A percentile compares a stretch with the other conserved stretches of the same genome.
These are phyloP conservation scores for Amiota communis DNA, from an alignment of 2,888 invertebrate genomes.

Conservation along the genomic window DNA sequence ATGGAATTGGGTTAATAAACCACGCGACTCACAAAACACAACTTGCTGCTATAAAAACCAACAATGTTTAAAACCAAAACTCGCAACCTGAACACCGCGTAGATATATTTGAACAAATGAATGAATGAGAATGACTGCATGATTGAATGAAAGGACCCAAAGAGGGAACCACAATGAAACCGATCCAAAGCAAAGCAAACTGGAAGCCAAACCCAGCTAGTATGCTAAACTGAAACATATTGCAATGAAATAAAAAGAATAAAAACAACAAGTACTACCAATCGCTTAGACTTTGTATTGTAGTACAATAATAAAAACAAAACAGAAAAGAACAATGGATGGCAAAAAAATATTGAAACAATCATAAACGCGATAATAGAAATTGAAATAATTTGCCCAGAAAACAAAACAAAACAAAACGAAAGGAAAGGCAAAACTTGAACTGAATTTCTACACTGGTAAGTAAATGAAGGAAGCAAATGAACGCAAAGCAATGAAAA, in stretches of 20 bases:
- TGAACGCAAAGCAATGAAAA: too few relatives aligned
- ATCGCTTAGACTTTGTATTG: background rate
- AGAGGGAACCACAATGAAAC: conserved; percentile 1
- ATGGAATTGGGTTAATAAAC: conserved; percentile 60
- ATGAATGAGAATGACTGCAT: too few relatives aligned
- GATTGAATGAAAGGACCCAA: conserved; percentile 6
- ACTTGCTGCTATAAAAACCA: conserved; percentile 9
- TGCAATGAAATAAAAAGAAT: conserved; percentile 33
- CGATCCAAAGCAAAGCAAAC: too few relatives aligned
- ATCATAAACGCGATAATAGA: conserved; percentile 60
- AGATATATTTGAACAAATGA: background rate
- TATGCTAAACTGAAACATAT: too few relatives aligned
- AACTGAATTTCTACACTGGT: too few relatives aligned
- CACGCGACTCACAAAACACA: conserved; percentile 40
- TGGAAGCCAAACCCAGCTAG: background rate
- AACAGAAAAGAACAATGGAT: conserved; percentile 1
- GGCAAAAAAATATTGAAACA: conserved; percentile 12
- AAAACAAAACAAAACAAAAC: conserved; percentile 42
- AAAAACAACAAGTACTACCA: background rate
- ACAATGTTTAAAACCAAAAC: conserved; percentile 28
- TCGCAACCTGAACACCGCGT: background rate
- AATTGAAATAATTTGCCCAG: conserved; percentile 66
- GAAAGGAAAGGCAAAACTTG: too few relatives aligned
- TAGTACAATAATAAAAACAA: background rate
- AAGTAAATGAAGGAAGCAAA: too few relatives aligned